phyloP scores from a whole-genome alignment of 2,113 vertebrate genomes.

The Gallinago undulata region DNA sequence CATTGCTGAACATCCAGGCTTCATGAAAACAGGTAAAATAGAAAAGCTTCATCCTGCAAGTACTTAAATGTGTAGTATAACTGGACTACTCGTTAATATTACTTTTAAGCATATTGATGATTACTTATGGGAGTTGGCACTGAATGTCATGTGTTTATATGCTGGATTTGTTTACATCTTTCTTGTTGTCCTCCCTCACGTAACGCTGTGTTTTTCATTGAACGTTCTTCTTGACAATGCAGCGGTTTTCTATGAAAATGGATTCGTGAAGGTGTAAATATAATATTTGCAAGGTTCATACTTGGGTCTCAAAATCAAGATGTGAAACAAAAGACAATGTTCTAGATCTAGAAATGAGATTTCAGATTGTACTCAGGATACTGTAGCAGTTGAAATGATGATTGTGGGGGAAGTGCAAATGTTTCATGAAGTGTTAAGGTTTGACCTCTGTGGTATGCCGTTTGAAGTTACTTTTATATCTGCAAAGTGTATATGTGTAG shows the following conservation, averaged over 20 bases:
- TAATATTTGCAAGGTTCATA: not conserved
- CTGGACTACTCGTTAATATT: not conserved
- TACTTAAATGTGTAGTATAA: not conserved
- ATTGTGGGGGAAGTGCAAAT: not conserved
- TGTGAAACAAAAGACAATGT: not conserved
- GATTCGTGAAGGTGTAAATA: not conserved
- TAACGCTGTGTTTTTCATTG: not conserved
- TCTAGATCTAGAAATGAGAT: not conserved
- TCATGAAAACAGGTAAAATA: slow-evolving; percentile 92
- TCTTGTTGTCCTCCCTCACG: not conserved
- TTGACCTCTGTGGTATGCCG: not conserved
- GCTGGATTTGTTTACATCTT: not conserved
- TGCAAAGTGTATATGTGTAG: not conserved
- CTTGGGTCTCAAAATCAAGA: not conserved
- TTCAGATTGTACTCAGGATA: not conserved
- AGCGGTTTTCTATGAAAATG: not conserved
- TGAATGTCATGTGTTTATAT: not conserved
- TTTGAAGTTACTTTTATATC: not conserved
- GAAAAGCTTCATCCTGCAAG: not conserved
- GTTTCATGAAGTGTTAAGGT: not conserved
- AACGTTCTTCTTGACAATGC: not conserved
- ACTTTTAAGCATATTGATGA: not conserved
- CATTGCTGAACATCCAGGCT: slow-evolving; percentile 94
- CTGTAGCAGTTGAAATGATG: not conserved
- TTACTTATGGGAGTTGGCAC: not conserved